Percentiles rank a stretch among this genome's conserved stretches.
Evolutionary conservation across 2,797 vertebrate genomes (phyloP).

Genomic region (Sparidentex hasta): DNA sequence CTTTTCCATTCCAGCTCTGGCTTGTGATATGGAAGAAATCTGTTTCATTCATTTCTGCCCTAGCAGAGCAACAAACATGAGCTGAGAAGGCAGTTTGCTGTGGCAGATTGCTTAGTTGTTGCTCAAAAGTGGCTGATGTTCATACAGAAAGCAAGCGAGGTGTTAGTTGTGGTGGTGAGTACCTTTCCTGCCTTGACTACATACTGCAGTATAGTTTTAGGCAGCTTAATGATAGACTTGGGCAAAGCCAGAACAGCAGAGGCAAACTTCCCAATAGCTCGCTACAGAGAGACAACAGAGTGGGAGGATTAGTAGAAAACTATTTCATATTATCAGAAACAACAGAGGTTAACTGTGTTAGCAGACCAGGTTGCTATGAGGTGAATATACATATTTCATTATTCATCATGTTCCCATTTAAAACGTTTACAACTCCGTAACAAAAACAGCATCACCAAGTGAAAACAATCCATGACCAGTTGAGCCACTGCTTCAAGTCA

Average conservation of each 20-base stretch:
- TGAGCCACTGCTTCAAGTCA: slow-evolving; percentile 41
- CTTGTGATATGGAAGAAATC: not conserved
- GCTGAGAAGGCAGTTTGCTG: slow-evolving; percentile 83
- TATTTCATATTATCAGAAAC: slow-evolving; percentile 33
- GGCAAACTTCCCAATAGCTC: slow-evolving; percentile 98
- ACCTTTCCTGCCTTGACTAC: slow-evolving; percentile 99
- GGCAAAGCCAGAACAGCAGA: slow-evolving; percentile 98
- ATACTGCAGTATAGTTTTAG: slow-evolving; percentile 99
- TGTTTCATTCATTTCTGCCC: not conserved
- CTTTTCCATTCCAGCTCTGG: slow-evolving; percentile 59
- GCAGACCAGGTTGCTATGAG: not conserved
- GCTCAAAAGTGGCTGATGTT: slow-evolving; percentile 67
- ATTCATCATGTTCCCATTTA: slow-evolving; percentile 4
- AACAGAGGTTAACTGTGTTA: slow-evolving; percentile 16
- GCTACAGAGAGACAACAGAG: slow-evolving; percentile 92
- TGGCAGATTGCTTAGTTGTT: slow-evolving; percentile 34
- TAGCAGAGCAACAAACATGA: slow-evolving; percentile 49
- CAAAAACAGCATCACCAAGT: not conserved
- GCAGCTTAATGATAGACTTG: slow-evolving; percentile 99
- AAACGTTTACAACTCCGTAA: not conserved
- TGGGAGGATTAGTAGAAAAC: slow-evolving; percentile 71
- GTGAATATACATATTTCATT: not conserved
- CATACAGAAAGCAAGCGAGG: slow-evolving; percentile 64
- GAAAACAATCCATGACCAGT: no score
- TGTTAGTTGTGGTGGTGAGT: slow-evolving; percentile 75